Evolutionary conservation across 2,888 invertebrate genomes (phyloP).

Genomic region (Ernsta delagoae): DNA sequence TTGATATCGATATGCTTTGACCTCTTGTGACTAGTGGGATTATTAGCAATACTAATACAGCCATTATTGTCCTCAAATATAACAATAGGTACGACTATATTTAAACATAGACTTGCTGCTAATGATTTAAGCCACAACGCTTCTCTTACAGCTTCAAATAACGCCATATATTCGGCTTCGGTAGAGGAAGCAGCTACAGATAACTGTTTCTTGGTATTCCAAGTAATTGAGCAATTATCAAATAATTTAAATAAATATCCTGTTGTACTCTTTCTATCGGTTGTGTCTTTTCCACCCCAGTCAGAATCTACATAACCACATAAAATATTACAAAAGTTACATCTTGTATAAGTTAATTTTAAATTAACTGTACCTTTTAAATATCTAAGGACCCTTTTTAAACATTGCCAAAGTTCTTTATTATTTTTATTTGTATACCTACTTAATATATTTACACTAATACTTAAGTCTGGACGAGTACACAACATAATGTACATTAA

Average conservation of each 20-base stretch:
- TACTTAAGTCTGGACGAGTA: constrained; percentile 45
- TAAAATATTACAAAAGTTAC: neutral
- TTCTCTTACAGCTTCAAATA: constrained; percentile 47
- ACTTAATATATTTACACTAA: constrained; percentile 46
- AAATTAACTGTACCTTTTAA: neutral
- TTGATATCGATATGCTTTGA: constrained; percentile 48
- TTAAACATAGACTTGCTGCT: constrained; percentile 3
- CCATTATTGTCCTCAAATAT: constrained; percentile 54
- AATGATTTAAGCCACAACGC: constrained; percentile 52
- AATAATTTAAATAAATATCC: constrained; percentile 37
- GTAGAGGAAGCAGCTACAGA: constrained; percentile 42
- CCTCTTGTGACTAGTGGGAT: constrained; percentile 45
- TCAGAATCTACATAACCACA: constrained; percentile 9
- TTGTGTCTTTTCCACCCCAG: neutral
- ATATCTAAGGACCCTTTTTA: constrained; percentile 1
- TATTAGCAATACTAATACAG: constrained; percentile 52
- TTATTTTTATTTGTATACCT: constrained; percentile 46
- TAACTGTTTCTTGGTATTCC: constrained; percentile 39
- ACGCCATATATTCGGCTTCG: constrained; percentile 43
- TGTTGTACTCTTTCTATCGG: constrained; percentile 1
- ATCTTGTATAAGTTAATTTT: constrained; percentile 1
- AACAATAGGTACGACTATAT: constrained; percentile 38
- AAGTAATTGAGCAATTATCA: constrained; percentile 39
- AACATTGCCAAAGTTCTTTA: neutral
- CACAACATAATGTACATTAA: constrained; percentile 30